These are phyloP conservation scores for Ooceraea biroi DNA, from an alignment of 1,140 invertebrate species.

Conservation along the genomic window DNA sequence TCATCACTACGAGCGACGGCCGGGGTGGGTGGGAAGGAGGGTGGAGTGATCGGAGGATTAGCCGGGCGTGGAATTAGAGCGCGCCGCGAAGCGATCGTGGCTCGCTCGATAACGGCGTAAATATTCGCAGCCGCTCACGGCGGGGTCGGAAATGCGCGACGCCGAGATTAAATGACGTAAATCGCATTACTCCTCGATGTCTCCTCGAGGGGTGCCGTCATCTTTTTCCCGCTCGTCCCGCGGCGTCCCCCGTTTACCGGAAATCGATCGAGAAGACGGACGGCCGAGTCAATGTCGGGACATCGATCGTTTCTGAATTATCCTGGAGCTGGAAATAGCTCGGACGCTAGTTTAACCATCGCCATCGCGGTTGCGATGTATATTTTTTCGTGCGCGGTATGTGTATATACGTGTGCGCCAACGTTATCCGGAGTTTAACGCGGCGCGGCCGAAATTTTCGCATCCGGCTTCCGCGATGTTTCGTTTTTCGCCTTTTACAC, in stretches of 20 bases:
- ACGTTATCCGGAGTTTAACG: constrained; percentile 57
- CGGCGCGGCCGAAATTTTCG: constrained; percentile 34
- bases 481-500: constrained; percentile 59
- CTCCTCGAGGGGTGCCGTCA: constrained; percentile 28
- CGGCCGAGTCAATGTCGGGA: constrained; percentile 35
- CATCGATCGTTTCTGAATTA: constrained; percentile 55
- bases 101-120: constrained; percentile 40
- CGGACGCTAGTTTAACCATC: constrained; percentile 25
- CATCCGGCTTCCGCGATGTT: constrained; percentile 53
- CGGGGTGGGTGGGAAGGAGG: background rate
- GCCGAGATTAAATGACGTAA: constrained; percentile 51
- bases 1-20: too few species aligned
- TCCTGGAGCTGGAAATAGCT: constrained; percentile 41
- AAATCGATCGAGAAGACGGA: constrained; percentile 26
- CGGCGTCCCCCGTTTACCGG: constrained; percentile 13
- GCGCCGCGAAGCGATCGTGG: background rate
- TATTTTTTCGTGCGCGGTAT: constrained; percentile 25
- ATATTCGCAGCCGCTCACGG: constrained; percentile 49
- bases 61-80: constrained; percentile 30
- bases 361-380: constrained; percentile 29
- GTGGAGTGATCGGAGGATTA: background rate
- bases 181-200: constrained; percentile 48
- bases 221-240: background rate
- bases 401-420: background rate
- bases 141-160: constrained; percentile 36